Conservation (phyloP, 2,888 invertebrate genomes). For the Phyllotreta cruciferae region DNA sequence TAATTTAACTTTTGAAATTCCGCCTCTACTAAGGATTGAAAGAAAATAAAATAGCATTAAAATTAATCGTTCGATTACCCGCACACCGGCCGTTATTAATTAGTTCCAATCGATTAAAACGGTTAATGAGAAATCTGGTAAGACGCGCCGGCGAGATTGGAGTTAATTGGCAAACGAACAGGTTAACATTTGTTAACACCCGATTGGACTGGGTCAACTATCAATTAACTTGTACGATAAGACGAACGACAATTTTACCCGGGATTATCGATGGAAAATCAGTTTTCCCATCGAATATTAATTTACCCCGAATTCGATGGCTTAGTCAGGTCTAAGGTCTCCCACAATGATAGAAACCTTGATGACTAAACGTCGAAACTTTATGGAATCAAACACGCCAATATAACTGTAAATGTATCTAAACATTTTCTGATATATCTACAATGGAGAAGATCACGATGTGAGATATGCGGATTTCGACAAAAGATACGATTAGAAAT, state of each 20-base stretch:
- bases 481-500: no score
- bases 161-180: conserved; percentile 45
- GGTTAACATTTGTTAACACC: conserved; percentile 51
- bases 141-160: conserved; percentile 40
- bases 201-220: conserved; percentile 48
- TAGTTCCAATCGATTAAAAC: conserved; percentile 33
- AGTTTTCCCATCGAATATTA: conserved; percentile 3
- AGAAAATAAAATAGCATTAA: background rate
- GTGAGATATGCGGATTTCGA: no score
- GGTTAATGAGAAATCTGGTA: conserved; percentile 40
- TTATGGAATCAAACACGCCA: no score
- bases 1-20: conserved; percentile 10
- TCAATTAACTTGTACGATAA: conserved; percentile 41
- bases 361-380: no score
- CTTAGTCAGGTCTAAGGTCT: no score
- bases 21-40: background rate
- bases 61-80: background rate
- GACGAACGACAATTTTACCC: conserved; percentile 6
- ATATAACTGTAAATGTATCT: no score
- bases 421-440: no score
- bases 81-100: no score
- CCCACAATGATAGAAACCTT: no score
- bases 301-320: background rate
- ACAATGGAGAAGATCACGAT: no score
- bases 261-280: conserved; percentile 9